Conservation (phyloP, 2,113 vertebrate species). For the Turdus rufiventris region DNA sequence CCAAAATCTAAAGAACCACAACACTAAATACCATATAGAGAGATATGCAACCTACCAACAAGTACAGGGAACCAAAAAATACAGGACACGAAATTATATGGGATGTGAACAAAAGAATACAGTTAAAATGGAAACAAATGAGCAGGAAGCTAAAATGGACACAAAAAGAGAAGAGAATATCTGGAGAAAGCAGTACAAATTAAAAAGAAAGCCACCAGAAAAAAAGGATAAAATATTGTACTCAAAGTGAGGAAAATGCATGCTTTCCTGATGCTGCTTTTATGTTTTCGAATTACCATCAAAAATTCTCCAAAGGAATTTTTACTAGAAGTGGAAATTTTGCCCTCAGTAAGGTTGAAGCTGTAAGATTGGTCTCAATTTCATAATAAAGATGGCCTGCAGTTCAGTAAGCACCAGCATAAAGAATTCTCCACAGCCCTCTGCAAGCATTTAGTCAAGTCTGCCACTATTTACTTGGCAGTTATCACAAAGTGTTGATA, state of each 20-base stretch:
- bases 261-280: background rate
- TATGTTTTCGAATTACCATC: background rate
- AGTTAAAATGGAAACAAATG: background rate
- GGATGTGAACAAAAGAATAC: background rate
- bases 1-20: background rate
- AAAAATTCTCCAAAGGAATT: background rate
- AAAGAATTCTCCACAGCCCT: background rate
- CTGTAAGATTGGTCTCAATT: background rate
- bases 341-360: background rate
- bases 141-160: background rate
- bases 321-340: background rate
- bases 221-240: background rate
- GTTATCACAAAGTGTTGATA: background rate
- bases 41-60: background rate
- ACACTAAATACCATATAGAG: background rate
- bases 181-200: background rate
- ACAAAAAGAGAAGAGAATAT: background rate
- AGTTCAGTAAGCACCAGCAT: background rate
- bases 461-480: background rate
- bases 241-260: background rate
- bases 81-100: background rate
- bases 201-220: background rate
- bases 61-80: background rate
- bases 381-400: background rate
- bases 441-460: background rate